These are phyloP conservation scores for Osmerus eperlanus DNA, from an alignment of 2,113 vertebrate species.

Conservation along the genomic window DNA sequence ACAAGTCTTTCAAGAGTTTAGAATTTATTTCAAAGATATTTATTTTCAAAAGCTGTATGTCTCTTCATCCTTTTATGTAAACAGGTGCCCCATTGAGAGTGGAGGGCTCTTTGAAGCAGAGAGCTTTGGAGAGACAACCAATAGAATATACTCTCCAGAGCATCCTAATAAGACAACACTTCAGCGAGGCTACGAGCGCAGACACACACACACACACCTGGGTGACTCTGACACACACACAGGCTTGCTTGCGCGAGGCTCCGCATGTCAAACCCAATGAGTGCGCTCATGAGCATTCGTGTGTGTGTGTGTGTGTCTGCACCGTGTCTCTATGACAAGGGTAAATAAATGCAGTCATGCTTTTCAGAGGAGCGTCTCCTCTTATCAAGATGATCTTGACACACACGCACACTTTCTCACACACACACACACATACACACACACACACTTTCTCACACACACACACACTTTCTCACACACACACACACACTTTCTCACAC, in stretches of 20 bases:
- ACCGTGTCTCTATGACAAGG: conserved; percentile 34
- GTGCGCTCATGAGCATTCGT: conserved; percentile 28
- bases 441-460: too few species aligned
- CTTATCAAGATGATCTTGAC: conserved; percentile 35
- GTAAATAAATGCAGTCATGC: conserved; percentile 56
- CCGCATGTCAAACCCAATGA: conserved; percentile 57
- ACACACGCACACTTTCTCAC: conserved; percentile 21
- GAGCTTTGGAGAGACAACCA: too few species aligned
- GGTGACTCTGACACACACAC: conserved; percentile 61
- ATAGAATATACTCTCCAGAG: conserved; percentile 39
- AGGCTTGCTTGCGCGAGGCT: conserved; percentile 52
- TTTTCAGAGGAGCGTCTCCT: conserved; percentile 41
- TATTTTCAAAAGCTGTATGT: not conserved
- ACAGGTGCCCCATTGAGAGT: too few species aligned
- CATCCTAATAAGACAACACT: conserved; percentile 67
- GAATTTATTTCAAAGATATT: not conserved
- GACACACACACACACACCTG: conserved; percentile 63
- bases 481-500: conserved; percentile 18
- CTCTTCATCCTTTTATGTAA: not conserved
- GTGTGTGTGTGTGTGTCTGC: conserved; percentile 41
- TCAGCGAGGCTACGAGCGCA: conserved; percentile 65
- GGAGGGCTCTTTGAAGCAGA: too few species aligned
- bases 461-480: not conserved
- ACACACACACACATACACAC: too few species aligned
- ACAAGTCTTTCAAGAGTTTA: not conserved